Percentiles rank a stretch among this genome's conserved stretches.
Conservation (phyloP, 2,888 invertebrate genomes). For the Palloptera scutellata region DNA sequence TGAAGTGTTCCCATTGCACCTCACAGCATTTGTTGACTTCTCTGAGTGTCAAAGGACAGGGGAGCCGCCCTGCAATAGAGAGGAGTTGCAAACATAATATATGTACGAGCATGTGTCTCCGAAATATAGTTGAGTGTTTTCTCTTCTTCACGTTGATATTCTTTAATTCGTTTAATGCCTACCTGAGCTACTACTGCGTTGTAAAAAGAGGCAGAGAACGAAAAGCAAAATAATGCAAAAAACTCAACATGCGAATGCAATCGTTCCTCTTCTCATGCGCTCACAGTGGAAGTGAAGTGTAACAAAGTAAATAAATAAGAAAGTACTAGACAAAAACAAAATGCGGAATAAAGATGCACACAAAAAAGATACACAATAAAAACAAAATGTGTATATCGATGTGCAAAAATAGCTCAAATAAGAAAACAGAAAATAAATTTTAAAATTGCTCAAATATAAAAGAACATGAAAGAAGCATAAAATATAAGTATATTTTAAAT, state of each 20-base stretch:
- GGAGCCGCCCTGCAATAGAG: too few species aligned
- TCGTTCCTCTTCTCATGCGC: slow-evolving; percentile 52
- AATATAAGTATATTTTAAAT: too few species aligned
- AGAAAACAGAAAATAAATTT: neutral
- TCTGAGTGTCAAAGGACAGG: too few species aligned
- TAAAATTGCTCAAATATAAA: neutral
- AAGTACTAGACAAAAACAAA: slow-evolving; percentile 52
- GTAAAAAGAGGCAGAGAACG: slow-evolving; percentile 27
- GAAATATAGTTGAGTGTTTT: too few species aligned
- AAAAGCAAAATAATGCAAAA: slow-evolving; percentile 26
- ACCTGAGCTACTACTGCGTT: neutral
- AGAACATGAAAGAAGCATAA: too few species aligned
- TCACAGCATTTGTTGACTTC: too few species aligned
- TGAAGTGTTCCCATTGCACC: too few species aligned
- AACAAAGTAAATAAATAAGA: slow-evolving; percentile 46
- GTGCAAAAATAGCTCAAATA: neutral
- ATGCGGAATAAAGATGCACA: slow-evolving; percentile 50
- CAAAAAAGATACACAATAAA: slow-evolving; percentile 48
- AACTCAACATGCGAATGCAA: slow-evolving; percentile 48
- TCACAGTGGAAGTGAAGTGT: slow-evolving; percentile 38
- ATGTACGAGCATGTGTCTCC: too few species aligned
- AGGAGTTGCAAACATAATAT: too few species aligned
- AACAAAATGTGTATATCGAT: slow-evolving; percentile 33
- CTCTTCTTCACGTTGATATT: too few species aligned
- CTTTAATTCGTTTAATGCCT: neutral